A percentile compares a stretch with the other conserved stretches of the same genome.
phyloP scores from a whole-genome alignment of 2,888 invertebrate species.

The Agrochola macilenta region DNA sequence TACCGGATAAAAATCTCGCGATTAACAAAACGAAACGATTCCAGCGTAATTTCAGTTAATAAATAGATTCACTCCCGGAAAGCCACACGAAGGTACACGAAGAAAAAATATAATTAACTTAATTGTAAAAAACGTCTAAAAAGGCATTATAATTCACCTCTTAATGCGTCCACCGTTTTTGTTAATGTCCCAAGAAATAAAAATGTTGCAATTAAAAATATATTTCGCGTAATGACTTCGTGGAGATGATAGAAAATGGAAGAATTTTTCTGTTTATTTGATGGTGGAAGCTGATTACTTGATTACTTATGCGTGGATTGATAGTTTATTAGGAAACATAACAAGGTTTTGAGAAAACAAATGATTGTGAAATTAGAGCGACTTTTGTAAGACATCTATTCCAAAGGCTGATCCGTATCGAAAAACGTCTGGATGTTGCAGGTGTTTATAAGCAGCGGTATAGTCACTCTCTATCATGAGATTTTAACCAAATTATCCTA shows the following conservation, averaged over 20 bases:
- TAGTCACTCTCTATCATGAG: too few species aligned
- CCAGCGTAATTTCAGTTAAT: slow-evolving; percentile 52
- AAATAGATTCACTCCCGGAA: slow-evolving; percentile 63
- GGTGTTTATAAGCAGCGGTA: too few species aligned
- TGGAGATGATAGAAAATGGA: slow-evolving; percentile 24
- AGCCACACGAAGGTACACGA: slow-evolving; percentile 42
- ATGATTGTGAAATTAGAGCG: too few species aligned
- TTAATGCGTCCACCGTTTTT: slow-evolving; percentile 80
- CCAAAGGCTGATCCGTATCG: too few species aligned
- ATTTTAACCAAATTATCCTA: too few species aligned
- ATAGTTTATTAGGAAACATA: neutral
- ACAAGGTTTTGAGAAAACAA: neutral
- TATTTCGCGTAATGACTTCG: slow-evolving; percentile 74
- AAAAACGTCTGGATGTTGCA: too few species aligned
- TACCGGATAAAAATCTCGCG: slow-evolving; percentile 45
- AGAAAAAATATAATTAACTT: slow-evolving; percentile 84
- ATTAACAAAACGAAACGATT: slow-evolving; percentile 48
- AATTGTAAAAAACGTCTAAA: slow-evolving; percentile 83
- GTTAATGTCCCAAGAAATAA: slow-evolving; percentile 80
- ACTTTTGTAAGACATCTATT: too few species aligned
- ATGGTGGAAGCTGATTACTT: neutral
- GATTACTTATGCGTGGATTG: neutral
- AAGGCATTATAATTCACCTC: slow-evolving; percentile 79
- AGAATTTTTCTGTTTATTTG: slow-evolving; percentile 14
- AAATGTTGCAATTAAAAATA: slow-evolving; percentile 81